These are phyloP conservation scores for Drosophila triauraria DNA, from an alignment of 1,140 invertebrate species.

Conservation along the genomic window DNA sequence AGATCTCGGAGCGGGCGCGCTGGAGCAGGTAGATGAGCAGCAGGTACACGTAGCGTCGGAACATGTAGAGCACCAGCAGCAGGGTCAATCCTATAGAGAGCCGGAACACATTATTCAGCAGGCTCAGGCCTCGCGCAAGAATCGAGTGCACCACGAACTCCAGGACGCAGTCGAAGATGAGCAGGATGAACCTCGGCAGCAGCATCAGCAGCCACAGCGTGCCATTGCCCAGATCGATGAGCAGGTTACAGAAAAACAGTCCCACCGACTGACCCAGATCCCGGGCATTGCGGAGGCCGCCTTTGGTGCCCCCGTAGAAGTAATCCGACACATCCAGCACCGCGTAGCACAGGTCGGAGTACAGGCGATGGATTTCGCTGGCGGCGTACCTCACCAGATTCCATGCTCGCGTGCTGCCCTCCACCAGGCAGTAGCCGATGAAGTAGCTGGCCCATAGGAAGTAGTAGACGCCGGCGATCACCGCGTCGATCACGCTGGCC, in stretches of 20 bases:
- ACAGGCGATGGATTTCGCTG: not conserved
- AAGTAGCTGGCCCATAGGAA: constrained; percentile 57
- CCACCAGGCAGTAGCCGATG: constrained; percentile 55
- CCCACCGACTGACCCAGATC: constrained; percentile 1
- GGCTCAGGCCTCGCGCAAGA: constrained; percentile 16
- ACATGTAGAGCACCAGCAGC: constrained; percentile 49
- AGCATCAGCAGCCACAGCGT: constrained; percentile 51
- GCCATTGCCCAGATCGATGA: constrained; percentile 43
- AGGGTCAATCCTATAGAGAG: constrained; percentile 54
- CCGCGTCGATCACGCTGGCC: constrained; percentile 17
- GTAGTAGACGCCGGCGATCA: constrained; percentile 43
- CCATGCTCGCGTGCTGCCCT: constrained; percentile 34
- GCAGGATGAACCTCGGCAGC: constrained; percentile 33
- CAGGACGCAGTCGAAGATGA: constrained; percentile 26
- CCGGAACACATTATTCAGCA: constrained; percentile 51
- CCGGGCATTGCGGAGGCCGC: constrained; percentile 7
- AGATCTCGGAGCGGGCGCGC: constrained; percentile 16
- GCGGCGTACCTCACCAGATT: not conserved
- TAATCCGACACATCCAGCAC: constrained; percentile 24
- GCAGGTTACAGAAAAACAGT: constrained; percentile 14
- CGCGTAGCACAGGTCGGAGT: constrained; percentile 9
- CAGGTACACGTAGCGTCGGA: constrained; percentile 50
- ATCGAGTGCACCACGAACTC: constrained; percentile 24
- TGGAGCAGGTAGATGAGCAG: constrained; percentile 14
- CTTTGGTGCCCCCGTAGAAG: constrained; percentile 33